phyloP scores from a whole-genome alignment of 2,113 vertebrate species.

The Psephotus haematonotus region DNA sequence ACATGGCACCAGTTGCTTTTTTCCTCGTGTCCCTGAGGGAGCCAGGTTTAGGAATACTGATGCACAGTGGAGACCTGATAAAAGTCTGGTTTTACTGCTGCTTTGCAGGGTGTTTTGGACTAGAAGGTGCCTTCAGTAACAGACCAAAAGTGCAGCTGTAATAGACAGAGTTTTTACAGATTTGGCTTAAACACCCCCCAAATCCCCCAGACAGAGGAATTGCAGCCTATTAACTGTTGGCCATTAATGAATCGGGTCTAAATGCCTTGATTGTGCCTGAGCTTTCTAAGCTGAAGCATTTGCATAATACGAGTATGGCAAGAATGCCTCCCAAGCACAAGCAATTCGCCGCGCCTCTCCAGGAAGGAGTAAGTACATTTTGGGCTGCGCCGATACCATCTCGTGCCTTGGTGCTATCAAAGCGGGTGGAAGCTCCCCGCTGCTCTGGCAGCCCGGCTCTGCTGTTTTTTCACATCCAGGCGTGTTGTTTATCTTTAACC shows the following conservation, averaged over 20 bases:
- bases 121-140: background rate
- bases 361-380: background rate
- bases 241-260: background rate
- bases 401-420: background rate
- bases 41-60: background rate
- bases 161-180: background rate
- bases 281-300: conserved; percentile 1
- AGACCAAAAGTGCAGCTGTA: background rate
- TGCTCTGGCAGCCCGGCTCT: background rate
- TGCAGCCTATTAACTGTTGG: background rate
- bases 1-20: background rate
- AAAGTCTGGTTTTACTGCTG: background rate
- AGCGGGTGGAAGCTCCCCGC: background rate
- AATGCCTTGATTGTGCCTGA: background rate
- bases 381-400: conserved; percentile 29
- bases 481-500: conserved; percentile 21
- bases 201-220: background rate
- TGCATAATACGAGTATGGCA: background rate
- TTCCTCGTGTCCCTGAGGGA: background rate
- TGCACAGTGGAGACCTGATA: background rate
- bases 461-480: conserved; percentile 22
- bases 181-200: background rate
- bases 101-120: background rate
- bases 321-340: background rate
- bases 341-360: background rate